Conservation (phyloP, 2,888 invertebrate genomes). For the Tyria jacobaeae region DNA sequence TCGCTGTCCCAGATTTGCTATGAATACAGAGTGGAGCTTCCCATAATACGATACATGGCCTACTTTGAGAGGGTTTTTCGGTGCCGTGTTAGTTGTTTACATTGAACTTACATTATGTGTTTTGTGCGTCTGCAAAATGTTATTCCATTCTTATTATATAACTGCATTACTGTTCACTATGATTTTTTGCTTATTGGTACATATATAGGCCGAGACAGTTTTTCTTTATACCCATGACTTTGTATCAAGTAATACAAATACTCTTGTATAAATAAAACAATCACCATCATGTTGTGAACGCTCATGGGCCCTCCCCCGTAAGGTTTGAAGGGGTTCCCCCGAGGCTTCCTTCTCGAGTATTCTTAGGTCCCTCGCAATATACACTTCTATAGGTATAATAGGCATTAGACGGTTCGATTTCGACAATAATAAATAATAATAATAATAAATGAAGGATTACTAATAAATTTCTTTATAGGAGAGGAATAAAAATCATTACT, state of each 20-base stretch:
- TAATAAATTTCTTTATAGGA: too few relatives aligned
- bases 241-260: not conserved
- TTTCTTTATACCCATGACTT: not conserved
- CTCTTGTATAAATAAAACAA: too few relatives aligned
- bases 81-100: constrained; percentile 64
- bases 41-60: constrained; percentile 75
- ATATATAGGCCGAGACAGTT: constrained; percentile 14
- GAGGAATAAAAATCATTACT: too few relatives aligned
- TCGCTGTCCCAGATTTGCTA: constrained; percentile 74
- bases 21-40: constrained; percentile 73
- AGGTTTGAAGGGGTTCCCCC: too few relatives aligned
- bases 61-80: constrained; percentile 65
- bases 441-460: too few relatives aligned
- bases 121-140: constrained; percentile 22
- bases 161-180: not conserved
- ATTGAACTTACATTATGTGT: constrained; percentile 50
- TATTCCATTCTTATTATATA: constrained; percentile 20
- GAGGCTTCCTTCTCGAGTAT: too few relatives aligned
- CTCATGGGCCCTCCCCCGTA: too few relatives aligned
- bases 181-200: not conserved
- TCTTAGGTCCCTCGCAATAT: too few relatives aligned
- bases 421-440: too few relatives aligned
- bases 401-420: too few relatives aligned
- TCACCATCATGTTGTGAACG: too few relatives aligned
- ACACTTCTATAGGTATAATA: too few relatives aligned